These are phyloP conservation scores for Escarpia spicata DNA, from an alignment of 2,888 invertebrate species.

Conservation along the genomic window DNA sequence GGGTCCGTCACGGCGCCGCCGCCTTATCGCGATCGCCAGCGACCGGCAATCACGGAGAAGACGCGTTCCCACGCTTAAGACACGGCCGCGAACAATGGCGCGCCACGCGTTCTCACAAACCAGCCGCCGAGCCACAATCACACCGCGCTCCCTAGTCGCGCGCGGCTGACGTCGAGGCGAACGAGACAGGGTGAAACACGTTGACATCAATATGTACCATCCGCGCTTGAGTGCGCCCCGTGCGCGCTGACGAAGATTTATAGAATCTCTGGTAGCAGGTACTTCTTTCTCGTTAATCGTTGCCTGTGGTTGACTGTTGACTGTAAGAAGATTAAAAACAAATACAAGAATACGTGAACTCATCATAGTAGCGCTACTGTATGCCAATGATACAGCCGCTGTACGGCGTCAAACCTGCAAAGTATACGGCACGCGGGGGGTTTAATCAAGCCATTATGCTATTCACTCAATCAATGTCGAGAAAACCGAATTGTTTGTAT, in stretches of 20 bases:
- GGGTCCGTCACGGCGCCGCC: not conserved
- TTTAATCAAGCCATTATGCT: no score
- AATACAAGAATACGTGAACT: no score
- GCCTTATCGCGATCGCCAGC: not conserved
- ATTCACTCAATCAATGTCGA: no score
- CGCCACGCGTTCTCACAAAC: not conserved
- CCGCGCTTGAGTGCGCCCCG: not conserved
- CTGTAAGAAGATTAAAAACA: not conserved
- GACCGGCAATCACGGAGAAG: not conserved
- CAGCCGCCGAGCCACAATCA: not conserved
- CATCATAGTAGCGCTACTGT: no score
- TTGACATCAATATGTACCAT: not conserved
- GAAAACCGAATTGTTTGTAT: no score
- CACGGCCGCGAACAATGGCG: not conserved
- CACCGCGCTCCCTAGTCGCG: not conserved
- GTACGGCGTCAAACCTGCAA: no score
- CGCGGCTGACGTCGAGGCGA: not conserved
- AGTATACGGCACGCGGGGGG: no score
- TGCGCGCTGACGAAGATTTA: not conserved
- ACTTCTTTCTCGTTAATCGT: not conserved
- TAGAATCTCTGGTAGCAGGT: not conserved
- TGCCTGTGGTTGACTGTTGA: not conserved
- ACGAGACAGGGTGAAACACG: not conserved
- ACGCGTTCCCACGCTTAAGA: constrained; percentile 13
- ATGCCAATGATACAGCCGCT: no score